A percentile compares a stretch with the other conserved stretches of the same genome.
Evolutionary conservation across 2,113 vertebrate species (phyloP).

Genomic region (Uria lomvia): DNA sequence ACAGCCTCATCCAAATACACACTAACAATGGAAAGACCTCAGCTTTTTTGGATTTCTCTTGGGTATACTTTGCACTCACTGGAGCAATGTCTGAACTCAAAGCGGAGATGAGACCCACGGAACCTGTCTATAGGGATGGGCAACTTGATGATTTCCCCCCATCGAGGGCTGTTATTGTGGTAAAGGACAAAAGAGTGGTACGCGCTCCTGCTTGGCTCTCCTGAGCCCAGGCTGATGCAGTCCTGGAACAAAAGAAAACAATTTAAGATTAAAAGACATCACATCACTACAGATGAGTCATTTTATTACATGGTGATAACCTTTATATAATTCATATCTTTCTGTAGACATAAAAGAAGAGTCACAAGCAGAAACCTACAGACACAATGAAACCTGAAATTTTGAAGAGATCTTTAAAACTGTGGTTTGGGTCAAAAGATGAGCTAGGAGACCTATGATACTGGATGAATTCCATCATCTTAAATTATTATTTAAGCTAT

Average conservation of each 20-base stretch:
- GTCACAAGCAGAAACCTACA: neutral
- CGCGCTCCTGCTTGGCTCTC: conserved; percentile 85
- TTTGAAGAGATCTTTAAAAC: neutral
- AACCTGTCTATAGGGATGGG: conserved; percentile 94
- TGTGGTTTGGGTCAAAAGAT: neutral
- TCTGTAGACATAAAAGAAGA: neutral
- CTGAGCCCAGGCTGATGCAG: conserved; percentile 92
- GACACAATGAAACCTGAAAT: neutral
- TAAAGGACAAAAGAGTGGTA: conserved; percentile 96
- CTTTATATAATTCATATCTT: neutral
- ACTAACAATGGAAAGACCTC: neutral
- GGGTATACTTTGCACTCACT: conserved; percentile 76
- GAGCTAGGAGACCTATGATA: neutral
- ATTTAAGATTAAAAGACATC: neutral
- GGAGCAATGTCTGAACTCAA: conserved; percentile 96
- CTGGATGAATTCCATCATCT: neutral
- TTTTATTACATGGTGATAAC: neutral
- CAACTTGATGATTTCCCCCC: conserved; percentile 93
- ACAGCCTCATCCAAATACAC: neutral
- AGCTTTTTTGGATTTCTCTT: neutral
- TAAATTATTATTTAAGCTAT: neutral
- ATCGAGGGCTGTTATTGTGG: conserved; percentile 94
- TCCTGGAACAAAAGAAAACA: conserved; percentile 74
- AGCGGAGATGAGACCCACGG: conserved; percentile 93
- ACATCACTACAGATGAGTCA: neutral